Percentiles rank a stretch among this genome's conserved stretches.
These are phyloP conservation scores for Gracilinanus agilis DNA, from an alignment of 2,113 vertebrate species.

Conservation along the genomic window DNA sequence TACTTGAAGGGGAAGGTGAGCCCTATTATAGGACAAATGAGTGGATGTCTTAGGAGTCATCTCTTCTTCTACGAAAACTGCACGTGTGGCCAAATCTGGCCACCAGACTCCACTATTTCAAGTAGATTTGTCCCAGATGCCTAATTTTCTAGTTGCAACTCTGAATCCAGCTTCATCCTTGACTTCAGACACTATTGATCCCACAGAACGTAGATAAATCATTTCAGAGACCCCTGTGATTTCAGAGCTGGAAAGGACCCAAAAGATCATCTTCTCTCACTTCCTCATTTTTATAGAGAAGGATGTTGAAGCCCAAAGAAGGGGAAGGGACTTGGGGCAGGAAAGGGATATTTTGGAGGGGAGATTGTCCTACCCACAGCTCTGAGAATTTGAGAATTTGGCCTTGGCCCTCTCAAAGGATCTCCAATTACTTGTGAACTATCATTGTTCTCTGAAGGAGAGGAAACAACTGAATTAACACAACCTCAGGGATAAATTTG, in stretches of 20 bases:
- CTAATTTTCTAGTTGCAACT: background rate
- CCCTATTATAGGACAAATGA: background rate
- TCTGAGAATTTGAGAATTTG: too few species aligned
- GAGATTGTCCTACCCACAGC: background rate
- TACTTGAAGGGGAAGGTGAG: background rate
- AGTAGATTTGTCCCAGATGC: background rate
- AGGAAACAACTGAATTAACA: background rate
- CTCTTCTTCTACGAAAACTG: background rate
- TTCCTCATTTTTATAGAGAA: background rate
- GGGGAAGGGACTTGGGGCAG: background rate
- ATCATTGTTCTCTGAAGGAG: background rate
- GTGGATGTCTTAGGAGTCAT: background rate
- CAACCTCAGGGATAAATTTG: background rate
- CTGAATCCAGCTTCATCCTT: background rate
- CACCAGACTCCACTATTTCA: background rate
- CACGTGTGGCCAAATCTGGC: background rate
- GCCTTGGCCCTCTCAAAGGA: background rate
- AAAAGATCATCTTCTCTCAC: background rate
- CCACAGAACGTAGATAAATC: background rate
- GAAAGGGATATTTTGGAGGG: background rate
- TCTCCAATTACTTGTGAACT: background rate
- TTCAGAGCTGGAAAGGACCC: background rate
- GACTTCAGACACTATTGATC: background rate
- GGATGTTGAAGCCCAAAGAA: background rate
- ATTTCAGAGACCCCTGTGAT: background rate